Conservation (phyloP, 2,888 invertebrate species). For the Salticus scenicus region DNA sequence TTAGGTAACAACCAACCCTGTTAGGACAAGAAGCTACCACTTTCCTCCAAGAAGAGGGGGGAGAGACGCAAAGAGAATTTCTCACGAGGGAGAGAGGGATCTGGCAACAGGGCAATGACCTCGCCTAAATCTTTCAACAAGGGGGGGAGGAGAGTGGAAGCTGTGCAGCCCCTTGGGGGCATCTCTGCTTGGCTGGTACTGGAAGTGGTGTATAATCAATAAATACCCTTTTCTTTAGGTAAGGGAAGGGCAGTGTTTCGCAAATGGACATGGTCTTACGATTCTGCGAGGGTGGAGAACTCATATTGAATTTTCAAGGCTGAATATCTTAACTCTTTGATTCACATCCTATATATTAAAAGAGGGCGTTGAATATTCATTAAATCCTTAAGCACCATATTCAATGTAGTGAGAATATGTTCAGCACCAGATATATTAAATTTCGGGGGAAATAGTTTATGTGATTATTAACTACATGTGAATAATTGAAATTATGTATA, state of each 20-base stretch:
- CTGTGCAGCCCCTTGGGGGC: constrained; percentile 7
- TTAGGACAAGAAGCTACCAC: constrained; percentile 26
- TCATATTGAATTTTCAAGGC: no score
- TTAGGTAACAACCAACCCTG: constrained; percentile 38
- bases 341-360: no score
- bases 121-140: constrained; percentile 18
- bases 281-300: no score
- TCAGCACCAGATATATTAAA: no score
- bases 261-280: background rate
- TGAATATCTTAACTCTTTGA: no score
- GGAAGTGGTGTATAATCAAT: background rate
- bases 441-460: no score
- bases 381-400: no score
- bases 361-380: no score
- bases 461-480: no score
- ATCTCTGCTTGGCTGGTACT: constrained; percentile 15
- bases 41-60: background rate
- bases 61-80: background rate
- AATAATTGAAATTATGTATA: no score
- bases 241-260: background rate
- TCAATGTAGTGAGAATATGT: no score
- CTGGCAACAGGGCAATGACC: constrained; percentile 8
- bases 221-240: background rate
- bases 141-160: background rate
- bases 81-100: background rate